phyloP scores from a whole-genome alignment of 2,888 invertebrate species.

The Copidosoma aretas region DNA sequence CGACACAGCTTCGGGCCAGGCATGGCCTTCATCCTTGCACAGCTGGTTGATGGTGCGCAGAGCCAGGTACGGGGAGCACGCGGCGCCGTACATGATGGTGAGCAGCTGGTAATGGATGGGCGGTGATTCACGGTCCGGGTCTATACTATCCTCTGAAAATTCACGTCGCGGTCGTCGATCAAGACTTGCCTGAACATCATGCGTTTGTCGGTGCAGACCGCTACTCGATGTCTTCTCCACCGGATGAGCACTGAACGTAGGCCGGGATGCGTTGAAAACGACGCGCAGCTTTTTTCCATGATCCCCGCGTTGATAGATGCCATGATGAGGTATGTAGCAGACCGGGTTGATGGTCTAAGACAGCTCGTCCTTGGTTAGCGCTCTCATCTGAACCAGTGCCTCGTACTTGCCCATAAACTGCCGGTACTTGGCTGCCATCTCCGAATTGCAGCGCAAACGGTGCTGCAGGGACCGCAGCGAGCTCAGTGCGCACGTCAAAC shows the following conservation, averaged over 20 bases:
- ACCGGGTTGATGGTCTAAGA: background rate
- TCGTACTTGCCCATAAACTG: background rate
- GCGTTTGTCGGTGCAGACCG: too few relatives aligned
- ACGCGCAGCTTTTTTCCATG: background rate
- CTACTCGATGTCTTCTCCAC: too few relatives aligned
- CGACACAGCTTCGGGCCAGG: conserved; percentile 2
- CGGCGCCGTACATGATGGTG: background rate
- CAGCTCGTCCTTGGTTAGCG: background rate
- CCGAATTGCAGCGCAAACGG: background rate
- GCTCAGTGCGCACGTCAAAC: background rate
- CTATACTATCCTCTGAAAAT: background rate
- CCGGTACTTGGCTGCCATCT: background rate
- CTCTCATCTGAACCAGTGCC: background rate
- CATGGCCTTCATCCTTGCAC: conserved; percentile 7
- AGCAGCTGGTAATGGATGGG: too few relatives aligned
- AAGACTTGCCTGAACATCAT: conserved; percentile 5
- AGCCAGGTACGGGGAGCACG: background rate
- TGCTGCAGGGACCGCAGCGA: background rate
- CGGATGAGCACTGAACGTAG: background rate
- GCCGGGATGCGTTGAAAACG: background rate
- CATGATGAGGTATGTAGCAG: conserved; percentile 64
- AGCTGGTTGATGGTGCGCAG: conserved; percentile 4
- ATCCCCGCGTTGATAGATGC: conserved; percentile 68
- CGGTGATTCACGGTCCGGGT: too few relatives aligned
- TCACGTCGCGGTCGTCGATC: background rate